A percentile compares a stretch with the other conserved stretches of the same genome.
Evolutionary conservation across 1,140 invertebrate species (phyloP).

Genomic region (Heliconius melpomene): DNA sequence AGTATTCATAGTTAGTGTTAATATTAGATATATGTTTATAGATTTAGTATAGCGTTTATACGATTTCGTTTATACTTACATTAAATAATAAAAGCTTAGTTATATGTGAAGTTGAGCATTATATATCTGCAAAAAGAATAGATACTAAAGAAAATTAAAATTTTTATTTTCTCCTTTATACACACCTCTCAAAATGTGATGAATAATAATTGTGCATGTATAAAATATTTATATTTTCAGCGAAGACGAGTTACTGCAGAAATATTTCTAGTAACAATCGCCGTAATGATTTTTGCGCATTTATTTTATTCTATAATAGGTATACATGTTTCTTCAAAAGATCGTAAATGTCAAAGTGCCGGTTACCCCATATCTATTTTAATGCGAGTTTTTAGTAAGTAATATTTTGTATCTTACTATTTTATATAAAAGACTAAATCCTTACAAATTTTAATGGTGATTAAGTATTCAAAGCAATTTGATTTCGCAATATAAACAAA

Average conservation of each 20-base stretch:
- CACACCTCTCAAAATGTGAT: too few species aligned
- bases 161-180: too few species aligned
- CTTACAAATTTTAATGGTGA: too few species aligned
- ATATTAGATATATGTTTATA: neutral
- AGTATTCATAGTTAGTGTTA: constrained; percentile 19
- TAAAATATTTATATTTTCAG: constrained; percentile 2
- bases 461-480: too few species aligned
- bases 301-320: neutral
- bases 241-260: neutral
- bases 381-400: neutral
- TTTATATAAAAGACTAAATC: neutral
- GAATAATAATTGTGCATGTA: too few species aligned
- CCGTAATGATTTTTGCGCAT: neutral
- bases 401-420: neutral
- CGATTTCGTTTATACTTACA: too few species aligned
- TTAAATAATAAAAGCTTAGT: too few species aligned
- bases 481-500: too few species aligned
- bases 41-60: neutral
- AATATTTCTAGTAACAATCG: neutral
- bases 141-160: too few species aligned
- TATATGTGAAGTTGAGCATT: too few species aligned
- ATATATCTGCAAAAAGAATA: too few species aligned
- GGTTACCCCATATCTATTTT: neutral
- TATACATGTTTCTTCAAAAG: neutral
- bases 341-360: neutral